Evolutionary conservation across 1,140 invertebrate genomes (phyloP), one percentile per base, ranked within the genome.

Genomic region (Drosophila repleta): DNA sequence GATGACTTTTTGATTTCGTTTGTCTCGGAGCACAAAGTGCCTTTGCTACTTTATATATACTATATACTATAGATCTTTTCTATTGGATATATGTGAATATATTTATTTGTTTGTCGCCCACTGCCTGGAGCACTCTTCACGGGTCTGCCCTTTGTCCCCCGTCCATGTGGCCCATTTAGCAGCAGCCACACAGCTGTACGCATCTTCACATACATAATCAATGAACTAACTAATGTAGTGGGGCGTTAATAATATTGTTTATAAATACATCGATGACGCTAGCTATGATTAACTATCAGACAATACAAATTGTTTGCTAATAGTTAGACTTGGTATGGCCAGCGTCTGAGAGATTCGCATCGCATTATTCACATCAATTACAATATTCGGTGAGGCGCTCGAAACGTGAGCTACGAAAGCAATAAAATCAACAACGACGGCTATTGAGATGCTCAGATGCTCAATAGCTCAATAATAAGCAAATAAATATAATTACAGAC

Each of bases 241-340:
- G 70, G 79, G 51, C 79, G 75, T 70, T 79, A 83, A 79, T 76
- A 88, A 78, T 69, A 88, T 88, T 88, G 46, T 76, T 72, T 82
- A 87, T 74, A 88, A 88, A 88, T 88, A 88, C 74, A 77, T 79
- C 83, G 83, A 88, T 88, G 83, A 88, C 83, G 83, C 55, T 76
- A 88, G 69, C 41, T 76, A 69, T 88, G 79, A 88, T 88, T 87
- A 85, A 85, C 82, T 87, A 70, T 72, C 77, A 85, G 83, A 85
- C 82, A 85, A 85, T 85, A 88, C 83, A 88, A 88, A 88, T 88
- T 88, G 83, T 88, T 88, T 88, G 56, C 76, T 89, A 88, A 88
- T 85, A 81, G 74, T 69, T 72, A 63, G 60, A 60, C 63, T 32
- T 57, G 41, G 60, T 55, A 69, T 24, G 26, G 45, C 29, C 45